Conservation (phyloP, 2,113 vertebrate genomes). For the Clarias magur region DNA sequence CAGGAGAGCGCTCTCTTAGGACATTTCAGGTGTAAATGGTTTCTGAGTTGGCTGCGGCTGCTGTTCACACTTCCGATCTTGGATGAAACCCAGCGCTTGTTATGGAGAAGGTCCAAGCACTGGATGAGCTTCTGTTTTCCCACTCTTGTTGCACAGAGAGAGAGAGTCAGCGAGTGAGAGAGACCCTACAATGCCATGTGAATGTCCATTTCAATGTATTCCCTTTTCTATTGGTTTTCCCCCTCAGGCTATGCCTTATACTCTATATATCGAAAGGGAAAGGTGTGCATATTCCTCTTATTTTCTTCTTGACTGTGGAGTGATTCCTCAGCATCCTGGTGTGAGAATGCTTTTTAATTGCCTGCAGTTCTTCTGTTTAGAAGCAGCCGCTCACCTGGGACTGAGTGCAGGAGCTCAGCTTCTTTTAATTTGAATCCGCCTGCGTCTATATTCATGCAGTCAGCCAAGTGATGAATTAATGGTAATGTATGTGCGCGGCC, state of each 20-base stretch:
- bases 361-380: constrained; percentile 11
- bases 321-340: background rate
- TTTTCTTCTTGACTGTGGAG: constrained; percentile 22
- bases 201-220: constrained; percentile 12
- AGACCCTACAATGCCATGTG: background rate
- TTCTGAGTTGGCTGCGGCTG: constrained; percentile 23
- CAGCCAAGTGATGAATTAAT: constrained; percentile 38
- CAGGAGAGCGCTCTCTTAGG: background rate
- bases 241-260: background rate
- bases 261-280: background rate
- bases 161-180: constrained; percentile 1
- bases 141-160: constrained; percentile 10
- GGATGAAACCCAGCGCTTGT: constrained; percentile 1
- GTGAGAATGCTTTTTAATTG: constrained; percentile 42
- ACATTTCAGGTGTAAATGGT: constrained; percentile 11
- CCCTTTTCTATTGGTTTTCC: background rate
- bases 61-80: background rate
- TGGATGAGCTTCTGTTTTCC: constrained; percentile 33
- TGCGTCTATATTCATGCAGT: constrained; percentile 16
- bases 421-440: constrained; percentile 25
- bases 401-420: background rate
- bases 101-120: background rate
- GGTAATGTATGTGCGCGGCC: constrained; percentile 18
- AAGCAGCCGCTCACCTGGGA: constrained; percentile 34
- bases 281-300: background rate